Evolutionary conservation across 2,888 invertebrate genomes (phyloP), one percentile per base, ranked within the genome.

Genomic region (Loripinus fragilis): DNA sequence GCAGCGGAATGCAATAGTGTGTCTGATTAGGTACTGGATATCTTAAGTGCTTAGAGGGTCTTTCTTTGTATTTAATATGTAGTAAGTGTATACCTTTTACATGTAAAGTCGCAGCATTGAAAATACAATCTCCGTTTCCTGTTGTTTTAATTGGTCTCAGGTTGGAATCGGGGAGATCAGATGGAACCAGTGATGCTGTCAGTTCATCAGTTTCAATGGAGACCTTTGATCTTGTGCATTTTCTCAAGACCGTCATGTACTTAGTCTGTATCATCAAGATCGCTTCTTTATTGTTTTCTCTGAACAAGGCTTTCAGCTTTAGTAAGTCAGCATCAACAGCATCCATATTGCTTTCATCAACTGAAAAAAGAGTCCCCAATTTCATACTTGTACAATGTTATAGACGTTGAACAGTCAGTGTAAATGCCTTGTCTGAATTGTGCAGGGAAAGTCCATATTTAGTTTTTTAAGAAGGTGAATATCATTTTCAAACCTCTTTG

Each of bases 111-210:
- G 65, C 41, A 23, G 65, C 65, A 65, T 65, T 65, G 65, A 38
- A 65, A 7, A 65, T 10, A 17, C 65, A 65, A 41, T 65, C 65
- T 2, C 65, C 65, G 7, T 65, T 65, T 35, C 65, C 65, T 8
- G 65, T 65, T 38, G 65, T 65, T n/a, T 65, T 65, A n/a, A 65
- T 2, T 28, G 33, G 65, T 20, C 35, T 65, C 35, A 65, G 38
- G 20, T 65, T 41, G 3, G 2, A n/a, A n/a, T 10, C 35, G 30
- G 33, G 65, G 2, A 65, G 3, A 41, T 65, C 65, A n/a, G 65
- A 65, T 30, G 65, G 65, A 15, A 65, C 2, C 12, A 65, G 20
- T 7, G 65, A n/a, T 7, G 38, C 35, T n/a, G 65, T 3, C 12
- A 65, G 28, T 28, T 35, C 65, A 23, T 65, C 65, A 3, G 35